A percentile compares a stretch with the other conserved stretches of the same genome.
phyloP scores from a whole-genome alignment of 1,140 invertebrate species.

The Meloidogyne exigua region DNA sequence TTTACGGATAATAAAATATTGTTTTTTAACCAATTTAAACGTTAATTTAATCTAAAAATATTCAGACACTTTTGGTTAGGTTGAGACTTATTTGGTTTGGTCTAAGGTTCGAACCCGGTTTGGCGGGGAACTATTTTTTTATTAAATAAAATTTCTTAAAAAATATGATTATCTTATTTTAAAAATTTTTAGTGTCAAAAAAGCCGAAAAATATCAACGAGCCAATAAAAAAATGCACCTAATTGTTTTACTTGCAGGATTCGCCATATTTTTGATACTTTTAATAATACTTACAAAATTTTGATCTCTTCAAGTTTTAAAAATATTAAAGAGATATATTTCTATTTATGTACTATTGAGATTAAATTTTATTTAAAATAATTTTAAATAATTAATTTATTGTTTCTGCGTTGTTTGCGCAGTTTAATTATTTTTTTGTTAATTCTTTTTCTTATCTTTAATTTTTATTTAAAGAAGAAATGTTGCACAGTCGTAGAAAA shows the following conservation, averaged over 20 bases:
- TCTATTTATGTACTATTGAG: neutral
- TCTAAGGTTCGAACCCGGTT: too few relatives aligned
- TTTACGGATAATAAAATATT: too few relatives aligned
- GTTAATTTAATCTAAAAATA: too few relatives aligned
- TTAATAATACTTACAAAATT: constrained; percentile 66
- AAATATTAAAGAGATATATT: neutral
- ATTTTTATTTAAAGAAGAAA: neutral
- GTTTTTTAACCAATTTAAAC: too few relatives aligned
- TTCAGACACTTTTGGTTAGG: neutral
- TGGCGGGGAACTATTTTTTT: neutral
- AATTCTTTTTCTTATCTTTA: neutral
- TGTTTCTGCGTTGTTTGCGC: neutral
- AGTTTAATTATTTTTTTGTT: neutral
- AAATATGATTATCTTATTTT: neutral
- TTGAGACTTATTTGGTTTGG: too few relatives aligned
- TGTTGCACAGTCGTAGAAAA: constrained; percentile 3
- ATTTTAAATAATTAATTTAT: neutral
- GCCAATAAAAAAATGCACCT: constrained; percentile 66
- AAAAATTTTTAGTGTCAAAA: constrained; percentile 64
- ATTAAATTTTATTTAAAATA: neutral
- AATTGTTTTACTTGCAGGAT: constrained; percentile 64
- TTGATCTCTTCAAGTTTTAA: constrained; percentile 40
- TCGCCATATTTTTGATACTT: constrained; percentile 65
- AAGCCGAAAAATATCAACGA: constrained; percentile 67
- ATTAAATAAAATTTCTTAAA: neutral